Base-by-base conservation (phyloP, 2,113 vertebrate species). In the Gymnarchus niloticus region DNA sequence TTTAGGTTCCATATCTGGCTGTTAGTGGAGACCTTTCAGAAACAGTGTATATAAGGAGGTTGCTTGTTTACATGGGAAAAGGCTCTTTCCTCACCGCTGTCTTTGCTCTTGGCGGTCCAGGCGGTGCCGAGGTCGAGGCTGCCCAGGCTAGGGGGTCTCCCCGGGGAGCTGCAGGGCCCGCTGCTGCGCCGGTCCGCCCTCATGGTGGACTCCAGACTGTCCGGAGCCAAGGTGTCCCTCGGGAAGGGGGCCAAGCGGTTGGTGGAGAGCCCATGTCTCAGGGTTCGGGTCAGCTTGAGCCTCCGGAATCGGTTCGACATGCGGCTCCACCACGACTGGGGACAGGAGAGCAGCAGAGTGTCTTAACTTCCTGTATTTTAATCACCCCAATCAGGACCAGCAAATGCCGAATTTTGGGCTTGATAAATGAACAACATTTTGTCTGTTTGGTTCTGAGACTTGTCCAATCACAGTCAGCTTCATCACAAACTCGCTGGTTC, bases 251-350 rank as follows among this genome's bases (percentile, higher is more conserved):
- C 92, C 46, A 98, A 95, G 33, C 95, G 97, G 90, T 91, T 96
- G 88, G 95, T 91, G 49, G 96, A 95, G 56, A 99, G 95, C 28
- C 97, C 96, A 1, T 98, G 97, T 61, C 97, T 95, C 88, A 99
- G 89, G 0, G 97, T 99, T 89, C 97, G 96, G 83, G 97, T 99
- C 91, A 99, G 17, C 91, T 99, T 99, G 37, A 99, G 95, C 87
- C 96, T 96, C 49, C 98, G 95, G 90, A 99, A 99, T 44, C 97
- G 94, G 91, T 99, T 99, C 69, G 98, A 99, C 97, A 99, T 99
- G 77, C 98, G 95, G 89, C 91, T 99, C 98, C 98, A 99, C 98
- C 98, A 99, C 33, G 98, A 99, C 98, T 99, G 90, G 59, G 9
- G 81, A 8, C 65, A 41, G 46, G 17, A 1, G 21, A 25, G 25